These are phyloP conservation scores for Bicyclus anynana DNA, from an alignment of 1,140 invertebrate genomes.

Conservation along the genomic window DNA sequence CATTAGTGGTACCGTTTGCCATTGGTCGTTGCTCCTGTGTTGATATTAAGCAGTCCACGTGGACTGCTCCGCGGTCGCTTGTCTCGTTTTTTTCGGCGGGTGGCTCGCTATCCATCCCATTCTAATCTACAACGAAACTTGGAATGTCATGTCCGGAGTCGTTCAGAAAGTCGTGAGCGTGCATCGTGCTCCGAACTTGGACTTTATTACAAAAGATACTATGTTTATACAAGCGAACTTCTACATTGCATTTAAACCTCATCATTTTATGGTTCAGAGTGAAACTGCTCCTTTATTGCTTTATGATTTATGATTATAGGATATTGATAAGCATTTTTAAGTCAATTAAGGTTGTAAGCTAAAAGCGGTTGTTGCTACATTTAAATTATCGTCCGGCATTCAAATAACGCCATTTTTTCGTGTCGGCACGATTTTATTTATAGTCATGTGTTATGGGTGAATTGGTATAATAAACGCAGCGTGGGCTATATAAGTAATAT, in stretches of 20 bases:
- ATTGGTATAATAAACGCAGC: conserved; percentile 55
- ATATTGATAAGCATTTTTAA: conserved; percentile 77
- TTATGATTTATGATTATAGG: conserved; percentile 35
- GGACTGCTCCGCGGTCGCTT: conserved; percentile 65
- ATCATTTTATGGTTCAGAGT: conserved; percentile 40
- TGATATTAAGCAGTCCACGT: conserved; percentile 76
- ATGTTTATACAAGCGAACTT: conserved; percentile 33
- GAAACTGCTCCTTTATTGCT: conserved; percentile 16
- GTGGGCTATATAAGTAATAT: conserved; percentile 51
- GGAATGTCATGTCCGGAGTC: conserved; percentile 77
- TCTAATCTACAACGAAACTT: conserved; percentile 77
- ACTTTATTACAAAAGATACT: conserved; percentile 43
- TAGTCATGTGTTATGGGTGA: conserved; percentile 60
- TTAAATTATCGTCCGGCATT: conserved; percentile 76
- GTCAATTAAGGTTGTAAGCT: conserved; percentile 77
- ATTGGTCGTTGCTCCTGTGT: conserved; percentile 75
- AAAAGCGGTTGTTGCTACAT: conserved; percentile 77
- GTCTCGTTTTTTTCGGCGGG: conserved; percentile 71
- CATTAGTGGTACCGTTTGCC: conserved; percentile 76
- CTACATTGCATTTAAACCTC: conserved; percentile 37
- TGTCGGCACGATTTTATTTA: conserved; percentile 75
- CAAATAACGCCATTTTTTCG: conserved; percentile 75
- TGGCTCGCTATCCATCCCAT: conserved; percentile 68
- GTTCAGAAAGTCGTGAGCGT: conserved; percentile 77
- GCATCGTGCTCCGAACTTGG: conserved; percentile 72